Percentiles rank a stretch among this genome's conserved stretches.
phyloP scores from a whole-genome alignment of 2,113 vertebrate genomes.

The Dicaeum eximium region DNA sequence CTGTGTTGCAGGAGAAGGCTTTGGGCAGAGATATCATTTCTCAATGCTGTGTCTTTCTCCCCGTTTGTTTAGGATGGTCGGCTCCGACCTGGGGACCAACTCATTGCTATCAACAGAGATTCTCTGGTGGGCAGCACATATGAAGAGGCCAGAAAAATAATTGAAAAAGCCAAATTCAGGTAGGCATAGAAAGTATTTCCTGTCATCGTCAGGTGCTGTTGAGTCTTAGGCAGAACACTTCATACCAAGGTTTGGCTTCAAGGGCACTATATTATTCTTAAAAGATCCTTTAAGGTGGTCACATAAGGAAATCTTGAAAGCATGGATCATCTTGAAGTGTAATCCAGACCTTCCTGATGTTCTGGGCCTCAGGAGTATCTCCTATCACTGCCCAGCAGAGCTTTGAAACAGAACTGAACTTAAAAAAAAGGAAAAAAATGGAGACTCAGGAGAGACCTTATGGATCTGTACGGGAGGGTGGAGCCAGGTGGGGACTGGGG shows the following conservation, averaged over 20 bases:
- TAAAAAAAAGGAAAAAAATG: not conserved
- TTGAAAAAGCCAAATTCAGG: constrained; percentile 84
- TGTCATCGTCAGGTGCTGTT: not conserved
- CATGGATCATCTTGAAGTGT: not conserved
- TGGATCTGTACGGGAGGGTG: not conserved
- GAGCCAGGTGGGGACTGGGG: not conserved
- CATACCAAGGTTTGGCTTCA: not conserved
- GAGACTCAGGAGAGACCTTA: not conserved
- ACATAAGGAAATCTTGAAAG: not conserved
- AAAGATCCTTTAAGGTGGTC: not conserved
- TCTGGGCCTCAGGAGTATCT: not conserved
- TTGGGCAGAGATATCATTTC: not conserved
- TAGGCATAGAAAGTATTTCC: constrained; percentile 6
- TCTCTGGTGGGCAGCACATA: constrained; percentile 86
- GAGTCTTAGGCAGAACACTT: not conserved
- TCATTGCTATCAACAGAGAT: constrained; percentile 88
- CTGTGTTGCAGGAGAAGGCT: not conserved
- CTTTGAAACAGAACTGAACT: not conserved
- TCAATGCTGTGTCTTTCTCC: not conserved
- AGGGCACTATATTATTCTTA: not conserved
- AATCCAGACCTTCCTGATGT: not conserved
- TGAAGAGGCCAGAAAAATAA: constrained; percentile 85
- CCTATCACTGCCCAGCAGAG: not conserved
- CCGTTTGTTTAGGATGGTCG: constrained; percentile 79
- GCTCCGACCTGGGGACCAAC: constrained; percentile 85